phyloP scores from a whole-genome alignment of 2,113 vertebrate species.

The Willisornis vidua region DNA sequence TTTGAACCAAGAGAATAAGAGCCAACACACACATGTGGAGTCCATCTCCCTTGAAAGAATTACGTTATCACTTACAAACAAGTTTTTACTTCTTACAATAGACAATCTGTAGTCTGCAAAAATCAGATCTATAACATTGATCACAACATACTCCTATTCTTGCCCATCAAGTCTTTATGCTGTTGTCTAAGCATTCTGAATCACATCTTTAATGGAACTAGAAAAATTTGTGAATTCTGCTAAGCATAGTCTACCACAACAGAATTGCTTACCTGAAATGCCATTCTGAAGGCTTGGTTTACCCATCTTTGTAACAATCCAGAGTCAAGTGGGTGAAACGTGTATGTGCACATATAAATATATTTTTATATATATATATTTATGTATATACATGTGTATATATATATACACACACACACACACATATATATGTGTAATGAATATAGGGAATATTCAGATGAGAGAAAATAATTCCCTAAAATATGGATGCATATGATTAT shows the following conservation, averaged over 20 bases:
- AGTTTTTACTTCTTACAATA: neutral
- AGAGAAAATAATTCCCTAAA: neutral
- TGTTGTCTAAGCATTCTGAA: neutral
- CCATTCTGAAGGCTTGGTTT: neutral
- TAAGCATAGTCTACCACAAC: neutral
- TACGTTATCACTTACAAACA: neutral
- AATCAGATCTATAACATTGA: neutral
- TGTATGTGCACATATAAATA: fast-evolving
- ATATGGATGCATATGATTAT: neutral
- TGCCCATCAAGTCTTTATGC: neutral
- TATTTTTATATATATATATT: too few species aligned
- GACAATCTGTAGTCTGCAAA: neutral
- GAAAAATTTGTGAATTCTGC: neutral
- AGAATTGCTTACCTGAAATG: neutral
- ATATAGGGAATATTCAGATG: neutral
- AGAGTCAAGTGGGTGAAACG: neutral
- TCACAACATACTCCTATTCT: neutral
- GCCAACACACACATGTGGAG: neutral
- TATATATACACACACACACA: neutral
- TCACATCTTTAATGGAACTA: neutral
- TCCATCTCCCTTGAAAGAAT: neutral
- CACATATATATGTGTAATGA: neutral
- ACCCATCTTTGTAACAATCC: neutral
- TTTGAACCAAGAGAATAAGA: neutral
- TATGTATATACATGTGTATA: too few species aligned